Conservation (phyloP, 2,888 invertebrate species). For the Ormyrus pomaceus region DNA sequence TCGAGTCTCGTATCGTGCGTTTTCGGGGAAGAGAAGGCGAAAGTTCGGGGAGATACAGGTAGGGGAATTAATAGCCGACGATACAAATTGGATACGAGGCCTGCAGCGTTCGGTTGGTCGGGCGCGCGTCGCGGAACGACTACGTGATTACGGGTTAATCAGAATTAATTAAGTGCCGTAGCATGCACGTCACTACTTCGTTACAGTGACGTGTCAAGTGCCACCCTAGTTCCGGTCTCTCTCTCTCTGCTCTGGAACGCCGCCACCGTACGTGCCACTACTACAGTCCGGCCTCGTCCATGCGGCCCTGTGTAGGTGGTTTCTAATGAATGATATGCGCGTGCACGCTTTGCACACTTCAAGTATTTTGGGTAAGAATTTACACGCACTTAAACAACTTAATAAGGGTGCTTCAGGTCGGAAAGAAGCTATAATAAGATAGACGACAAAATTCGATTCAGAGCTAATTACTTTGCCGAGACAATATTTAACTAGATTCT, state of each 20-base stretch:
- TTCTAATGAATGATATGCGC: conserved; percentile 73
- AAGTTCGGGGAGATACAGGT: conserved; percentile 19
- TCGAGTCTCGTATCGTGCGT: neutral
- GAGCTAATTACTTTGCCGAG: too few species aligned
- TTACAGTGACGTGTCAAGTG: conserved; percentile 75
- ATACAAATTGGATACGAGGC: conserved; percentile 72
- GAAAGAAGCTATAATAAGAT: too few species aligned
- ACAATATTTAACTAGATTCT: too few species aligned
- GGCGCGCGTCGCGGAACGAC: conserved; percentile 66
- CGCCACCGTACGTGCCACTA: conserved; percentile 34
- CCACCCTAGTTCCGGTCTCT: conserved; percentile 64
- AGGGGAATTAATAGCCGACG: conserved; percentile 69
- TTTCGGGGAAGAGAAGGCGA: neutral
- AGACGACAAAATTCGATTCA: too few species aligned
- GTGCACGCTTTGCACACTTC: conserved; percentile 63
- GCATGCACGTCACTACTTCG: conserved; percentile 75
- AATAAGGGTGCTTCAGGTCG: neutral
- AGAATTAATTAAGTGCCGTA: conserved; percentile 75
- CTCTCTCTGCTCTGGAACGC: conserved; percentile 7
- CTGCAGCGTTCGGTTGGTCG: conserved; percentile 58
- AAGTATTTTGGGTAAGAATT: conserved; percentile 2
- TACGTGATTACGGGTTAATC: conserved; percentile 75
- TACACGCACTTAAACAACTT: conserved; percentile 11
- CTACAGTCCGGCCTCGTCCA: neutral
- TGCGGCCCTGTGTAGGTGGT: conserved; percentile 45